These are phyloP conservation scores for Callospermophilus lateralis DNA, from an alignment of 2,113 vertebrate species.

Conservation along the genomic window DNA sequence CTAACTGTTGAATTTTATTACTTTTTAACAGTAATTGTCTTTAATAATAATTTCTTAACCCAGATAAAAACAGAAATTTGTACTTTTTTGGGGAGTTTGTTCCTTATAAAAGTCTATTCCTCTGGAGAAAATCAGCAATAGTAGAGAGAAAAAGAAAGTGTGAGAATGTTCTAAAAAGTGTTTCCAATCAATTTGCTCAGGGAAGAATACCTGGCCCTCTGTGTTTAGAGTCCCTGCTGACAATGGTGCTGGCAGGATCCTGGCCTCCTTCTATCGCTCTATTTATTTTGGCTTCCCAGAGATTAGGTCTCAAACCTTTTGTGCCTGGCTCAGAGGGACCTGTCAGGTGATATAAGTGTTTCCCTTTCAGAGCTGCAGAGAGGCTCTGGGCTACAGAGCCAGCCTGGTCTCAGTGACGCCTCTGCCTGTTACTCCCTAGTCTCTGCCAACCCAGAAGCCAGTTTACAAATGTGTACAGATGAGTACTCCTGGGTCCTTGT, in stretches of 20 bases:
- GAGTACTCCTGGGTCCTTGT: neutral
- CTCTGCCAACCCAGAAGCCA: neutral
- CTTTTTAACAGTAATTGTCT: slow-evolving; percentile 42
- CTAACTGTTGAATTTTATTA: slow-evolving; percentile 51
- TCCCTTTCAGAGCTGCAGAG: slow-evolving; percentile 38
- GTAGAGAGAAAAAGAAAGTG: slow-evolving; percentile 45
- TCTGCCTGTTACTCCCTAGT: neutral
- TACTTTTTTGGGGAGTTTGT: neutral
- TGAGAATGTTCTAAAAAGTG: slow-evolving; percentile 9
- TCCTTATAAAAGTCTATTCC: slow-evolving; percentile 42
- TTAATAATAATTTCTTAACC: slow-evolving; percentile 61
- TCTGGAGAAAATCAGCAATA: slow-evolving; percentile 49
- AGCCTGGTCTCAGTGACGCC: neutral
- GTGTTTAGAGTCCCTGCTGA: neutral
- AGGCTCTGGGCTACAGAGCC: neutral
- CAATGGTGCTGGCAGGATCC: neutral
- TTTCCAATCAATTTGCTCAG: neutral
- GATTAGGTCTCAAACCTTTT: slow-evolving; percentile 43
- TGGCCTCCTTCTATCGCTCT: slow-evolving; percentile 20
- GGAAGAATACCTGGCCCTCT: slow-evolving; percentile 21
- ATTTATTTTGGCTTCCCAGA: slow-evolving; percentile 59
- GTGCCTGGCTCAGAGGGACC: slow-evolving; percentile 8
- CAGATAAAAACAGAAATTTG: slow-evolving; percentile 39
- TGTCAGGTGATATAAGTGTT: neutral
- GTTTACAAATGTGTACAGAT: neutral